Percentiles rank a stretch among this genome's conserved stretches.
These are phyloP conservation scores for Artibeus jamaicensis DNA, from an alignment of 2,797 vertebrate genomes.

Conservation along the genomic window DNA sequence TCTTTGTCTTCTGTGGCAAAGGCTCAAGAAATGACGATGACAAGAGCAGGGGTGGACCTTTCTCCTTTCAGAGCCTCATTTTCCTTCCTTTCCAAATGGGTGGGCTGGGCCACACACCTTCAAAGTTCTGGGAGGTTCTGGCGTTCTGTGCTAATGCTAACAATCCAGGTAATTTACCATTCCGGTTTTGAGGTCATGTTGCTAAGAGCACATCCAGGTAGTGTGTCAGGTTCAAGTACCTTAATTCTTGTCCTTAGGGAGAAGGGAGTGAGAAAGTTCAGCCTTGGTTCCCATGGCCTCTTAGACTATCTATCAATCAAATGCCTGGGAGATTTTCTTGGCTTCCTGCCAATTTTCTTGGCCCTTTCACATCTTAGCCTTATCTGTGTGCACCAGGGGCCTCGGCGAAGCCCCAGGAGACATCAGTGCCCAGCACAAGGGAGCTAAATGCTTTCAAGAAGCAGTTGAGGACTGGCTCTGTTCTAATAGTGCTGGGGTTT, in stretches of 20 bases:
- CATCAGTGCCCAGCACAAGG: not conserved
- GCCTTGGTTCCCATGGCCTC: not conserved
- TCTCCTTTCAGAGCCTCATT: not conserved
- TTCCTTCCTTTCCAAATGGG: constrained; percentile 28
- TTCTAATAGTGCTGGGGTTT: not conserved
- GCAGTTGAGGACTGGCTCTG: not conserved
- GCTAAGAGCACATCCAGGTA: not conserved
- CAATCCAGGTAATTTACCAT: not conserved
- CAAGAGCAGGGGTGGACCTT: not conserved
- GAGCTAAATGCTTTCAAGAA: not conserved
- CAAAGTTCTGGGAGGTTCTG: not conserved
- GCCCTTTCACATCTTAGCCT: not conserved
- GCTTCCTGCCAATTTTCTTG: not conserved
- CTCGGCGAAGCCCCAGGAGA: not conserved
- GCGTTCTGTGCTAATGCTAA: not conserved
- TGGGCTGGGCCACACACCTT: not conserved
- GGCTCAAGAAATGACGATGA: not conserved
- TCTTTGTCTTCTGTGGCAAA: constrained; percentile 4
- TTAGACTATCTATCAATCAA: not conserved
- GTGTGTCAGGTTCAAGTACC: not conserved
- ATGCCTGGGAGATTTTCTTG: constrained; percentile 9
- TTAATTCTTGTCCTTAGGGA: constrained; percentile 38
- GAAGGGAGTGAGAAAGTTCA: constrained; percentile 19
- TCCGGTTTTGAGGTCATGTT: not conserved
- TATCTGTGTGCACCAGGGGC: not conserved